A percentile compares a stretch with the other conserved stretches of the same genome.
Conservation (phyloP, 2,888 invertebrate species). For the Mechanitis messenoides region DNA sequence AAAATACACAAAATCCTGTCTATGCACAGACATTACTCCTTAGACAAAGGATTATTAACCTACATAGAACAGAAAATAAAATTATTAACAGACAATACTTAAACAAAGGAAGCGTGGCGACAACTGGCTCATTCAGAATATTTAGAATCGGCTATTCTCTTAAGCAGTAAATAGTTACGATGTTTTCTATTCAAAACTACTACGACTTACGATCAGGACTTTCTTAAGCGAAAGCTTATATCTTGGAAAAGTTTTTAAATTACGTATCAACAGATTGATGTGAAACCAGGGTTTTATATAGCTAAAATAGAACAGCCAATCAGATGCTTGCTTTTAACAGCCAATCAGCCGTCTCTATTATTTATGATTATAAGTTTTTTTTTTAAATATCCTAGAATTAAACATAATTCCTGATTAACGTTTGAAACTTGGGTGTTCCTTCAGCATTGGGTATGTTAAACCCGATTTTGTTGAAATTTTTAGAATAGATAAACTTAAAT, state of each 20-base stretch:
- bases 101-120: slow-evolving; percentile 23
- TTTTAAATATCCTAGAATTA: no score
- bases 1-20: no score
- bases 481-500: no score
- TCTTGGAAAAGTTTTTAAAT: no score
- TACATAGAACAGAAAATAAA: slow-evolving; percentile 5
- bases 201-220: neutral
- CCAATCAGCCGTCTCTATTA: no score
- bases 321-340: no score
- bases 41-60: slow-evolving; percentile 3
- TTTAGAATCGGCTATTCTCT: slow-evolving; percentile 22
- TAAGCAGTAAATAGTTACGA: slow-evolving; percentile 22
- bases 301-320: slow-evolving; percentile 6
- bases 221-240: neutral
- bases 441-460: no score
- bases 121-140: slow-evolving; percentile 11
- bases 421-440: no score
- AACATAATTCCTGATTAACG: no score
- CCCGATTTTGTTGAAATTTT: no score
- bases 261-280: no score
- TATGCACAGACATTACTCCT: neutral
- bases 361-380: no score
- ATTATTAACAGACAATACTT: slow-evolving; percentile 14
- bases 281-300: neutral
- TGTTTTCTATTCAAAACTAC: slow-evolving; percentile 16